phyloP scores from a whole-genome alignment of 2,888 invertebrate species.

The Phorcus lineatus region DNA sequence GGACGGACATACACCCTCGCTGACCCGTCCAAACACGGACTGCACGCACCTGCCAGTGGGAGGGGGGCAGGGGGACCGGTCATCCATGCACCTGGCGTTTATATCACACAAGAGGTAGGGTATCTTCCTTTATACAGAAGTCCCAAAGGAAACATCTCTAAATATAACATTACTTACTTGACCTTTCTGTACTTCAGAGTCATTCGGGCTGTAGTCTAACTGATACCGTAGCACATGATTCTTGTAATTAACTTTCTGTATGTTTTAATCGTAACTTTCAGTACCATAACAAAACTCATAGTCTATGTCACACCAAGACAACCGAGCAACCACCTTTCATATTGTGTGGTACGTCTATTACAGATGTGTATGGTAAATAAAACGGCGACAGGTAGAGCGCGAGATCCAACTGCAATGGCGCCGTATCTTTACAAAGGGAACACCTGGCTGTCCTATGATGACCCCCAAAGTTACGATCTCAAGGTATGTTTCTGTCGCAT shows the following conservation, averaged over 20 bases:
- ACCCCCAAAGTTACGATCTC: conserved; percentile 21
- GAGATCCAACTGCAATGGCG: conserved; percentile 30
- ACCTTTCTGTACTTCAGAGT: too few species aligned
- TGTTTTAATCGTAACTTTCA: too few species aligned
- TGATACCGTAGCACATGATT: too few species aligned
- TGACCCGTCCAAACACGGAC: conserved; percentile 31
- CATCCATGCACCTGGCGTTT: conserved; percentile 35
- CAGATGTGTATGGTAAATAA: conserved; percentile 38
- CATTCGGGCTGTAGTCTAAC: too few species aligned
- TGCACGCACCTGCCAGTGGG: conserved; percentile 46
- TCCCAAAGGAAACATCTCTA: too few species aligned
- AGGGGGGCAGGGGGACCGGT: conserved; percentile 41
- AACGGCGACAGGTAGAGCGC: conserved; percentile 29
- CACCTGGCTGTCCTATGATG: conserved; percentile 46
- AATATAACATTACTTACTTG: too few species aligned
- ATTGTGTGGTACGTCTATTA: background rate
- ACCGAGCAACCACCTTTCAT: too few species aligned
- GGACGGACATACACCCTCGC: conserved; percentile 59
- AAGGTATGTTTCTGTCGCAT: conserved; percentile 34
- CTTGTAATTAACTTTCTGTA: too few species aligned
- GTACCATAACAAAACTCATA: too few species aligned
- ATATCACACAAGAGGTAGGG: conserved; percentile 44
- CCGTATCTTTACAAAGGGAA: conserved; percentile 39
- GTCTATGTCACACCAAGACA: too few species aligned
- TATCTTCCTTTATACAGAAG: background rate